Conservation (phyloP, 2,888 invertebrate genomes). For the Minunthozetes semirufus region DNA sequence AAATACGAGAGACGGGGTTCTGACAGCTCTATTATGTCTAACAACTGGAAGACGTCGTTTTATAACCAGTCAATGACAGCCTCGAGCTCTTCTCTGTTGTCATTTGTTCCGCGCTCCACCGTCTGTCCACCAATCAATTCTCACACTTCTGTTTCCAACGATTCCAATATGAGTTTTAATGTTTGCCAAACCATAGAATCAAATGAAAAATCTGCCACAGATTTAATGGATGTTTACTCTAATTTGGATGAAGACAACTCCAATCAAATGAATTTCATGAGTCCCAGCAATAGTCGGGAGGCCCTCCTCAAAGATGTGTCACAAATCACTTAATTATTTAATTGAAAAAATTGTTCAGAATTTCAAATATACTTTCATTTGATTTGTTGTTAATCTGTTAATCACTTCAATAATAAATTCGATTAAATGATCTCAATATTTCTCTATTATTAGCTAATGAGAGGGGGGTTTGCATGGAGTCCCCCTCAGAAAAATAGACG, state of each 20-base stretch:
- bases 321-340: background rate
- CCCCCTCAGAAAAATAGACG: too few relatives aligned
- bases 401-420: too few relatives aligned
- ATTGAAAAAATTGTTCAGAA: background rate
- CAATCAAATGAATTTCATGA: slow-evolving; percentile 4
- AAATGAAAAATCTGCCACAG: background rate
- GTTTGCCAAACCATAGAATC: background rate
- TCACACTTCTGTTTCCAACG: background rate
- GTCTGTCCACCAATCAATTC: slow-evolving; percentile 2
- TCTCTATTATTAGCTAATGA: too few relatives aligned
- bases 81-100: slow-evolving; percentile 13
- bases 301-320: background rate
- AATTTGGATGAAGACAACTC: background rate
- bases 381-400: too few relatives aligned
- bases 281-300: slow-evolving; percentile 9
- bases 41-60: slow-evolving; percentile 6
- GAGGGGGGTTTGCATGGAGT: too few relatives aligned
- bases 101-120: background rate
- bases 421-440: too few relatives aligned
- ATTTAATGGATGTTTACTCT: background rate
- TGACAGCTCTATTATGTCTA: slow-evolving; percentile 9
- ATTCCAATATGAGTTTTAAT: slow-evolving; percentile 13
- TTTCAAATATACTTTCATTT: too few relatives aligned
- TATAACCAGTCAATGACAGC: slow-evolving; percentile 10
- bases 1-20: slow-evolving; percentile 14